Evolutionary conservation across 2,797 vertebrate species (phyloP).

Genomic region (Acrocephalus scirpaceus): DNA sequence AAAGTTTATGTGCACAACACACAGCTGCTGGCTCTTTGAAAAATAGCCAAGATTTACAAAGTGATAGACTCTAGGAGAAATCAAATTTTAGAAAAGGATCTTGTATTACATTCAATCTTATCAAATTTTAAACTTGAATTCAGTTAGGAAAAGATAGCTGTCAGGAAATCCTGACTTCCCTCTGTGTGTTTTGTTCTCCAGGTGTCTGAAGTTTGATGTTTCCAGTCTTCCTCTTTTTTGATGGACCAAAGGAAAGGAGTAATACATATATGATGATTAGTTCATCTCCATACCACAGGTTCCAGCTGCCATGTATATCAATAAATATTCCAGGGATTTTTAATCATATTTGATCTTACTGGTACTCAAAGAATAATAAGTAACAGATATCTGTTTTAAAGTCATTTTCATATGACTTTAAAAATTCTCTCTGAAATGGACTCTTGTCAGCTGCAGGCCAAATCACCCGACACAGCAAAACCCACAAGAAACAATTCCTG

Average conservation of each 20-base stretch:
- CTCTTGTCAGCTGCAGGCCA: background rate
- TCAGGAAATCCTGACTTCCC: background rate
- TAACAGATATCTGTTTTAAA: background rate
- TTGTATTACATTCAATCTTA: background rate
- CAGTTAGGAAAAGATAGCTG: background rate
- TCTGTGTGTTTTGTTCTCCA: background rate
- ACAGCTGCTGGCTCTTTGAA: background rate
- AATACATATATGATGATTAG: background rate
- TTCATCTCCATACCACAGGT: background rate
- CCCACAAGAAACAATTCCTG: background rate
- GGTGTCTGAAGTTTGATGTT: background rate
- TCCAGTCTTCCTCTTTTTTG: background rate
- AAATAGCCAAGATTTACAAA: background rate
- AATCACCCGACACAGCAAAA: background rate
- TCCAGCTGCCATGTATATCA: background rate
- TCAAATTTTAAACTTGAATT: background rate
- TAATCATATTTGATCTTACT: background rate
- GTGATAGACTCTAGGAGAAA: background rate
- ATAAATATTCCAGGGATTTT: background rate
- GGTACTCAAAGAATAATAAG: background rate
- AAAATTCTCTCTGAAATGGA: background rate
- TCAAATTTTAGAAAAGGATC: background rate
- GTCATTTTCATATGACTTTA: background rate
- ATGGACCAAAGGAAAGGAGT: background rate
- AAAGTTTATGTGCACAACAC: background rate